Evolutionary conservation across 1,140 invertebrate species (phyloP).

Genomic region (Drosophila varians): DNA sequence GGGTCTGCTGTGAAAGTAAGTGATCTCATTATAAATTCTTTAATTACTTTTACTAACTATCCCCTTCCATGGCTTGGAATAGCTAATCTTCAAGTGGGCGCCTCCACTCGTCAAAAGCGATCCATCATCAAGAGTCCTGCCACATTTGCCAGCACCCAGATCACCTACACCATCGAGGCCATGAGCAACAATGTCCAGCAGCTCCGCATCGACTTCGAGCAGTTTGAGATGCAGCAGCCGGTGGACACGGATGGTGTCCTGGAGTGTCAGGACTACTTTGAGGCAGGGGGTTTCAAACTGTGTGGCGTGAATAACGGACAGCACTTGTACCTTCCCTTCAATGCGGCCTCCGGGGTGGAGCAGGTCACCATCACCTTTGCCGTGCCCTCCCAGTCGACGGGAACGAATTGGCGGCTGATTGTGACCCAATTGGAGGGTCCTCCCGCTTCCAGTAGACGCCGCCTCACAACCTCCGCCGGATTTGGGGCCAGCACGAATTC

Average conservation of each 20-base stretch:
- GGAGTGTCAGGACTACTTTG: conserved; percentile 86
- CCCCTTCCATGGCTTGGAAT: neutral
- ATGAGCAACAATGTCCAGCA: conserved; percentile 85
- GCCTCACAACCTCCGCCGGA: conserved; percentile 11
- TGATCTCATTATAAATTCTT: conserved; percentile 56
- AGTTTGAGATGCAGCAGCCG: conserved; percentile 89
- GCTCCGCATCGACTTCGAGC: conserved; percentile 90
- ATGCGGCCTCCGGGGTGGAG: conserved; percentile 59
- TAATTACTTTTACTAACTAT: too few species aligned
- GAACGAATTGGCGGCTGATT: conserved; percentile 86
- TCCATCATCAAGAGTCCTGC: conserved; percentile 62
- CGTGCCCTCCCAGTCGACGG: conserved; percentile 35
- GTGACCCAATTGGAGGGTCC: conserved; percentile 87
- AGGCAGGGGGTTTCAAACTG: conserved; percentile 83
- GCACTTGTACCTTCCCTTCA: conserved; percentile 85
- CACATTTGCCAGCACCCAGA: conserved; percentile 30
- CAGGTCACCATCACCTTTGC: conserved; percentile 61
- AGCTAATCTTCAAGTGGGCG: conserved; percentile 67
- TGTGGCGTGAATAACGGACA: conserved; percentile 93
- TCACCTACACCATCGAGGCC: conserved; percentile 69
- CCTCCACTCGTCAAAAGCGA: conserved; percentile 55
- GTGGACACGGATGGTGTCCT: conserved; percentile 23
- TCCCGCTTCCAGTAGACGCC: conserved; percentile 26
- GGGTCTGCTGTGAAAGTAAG: conserved; percentile 89
- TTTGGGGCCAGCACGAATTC: conserved; percentile 43